Evolutionary conservation across 2,888 invertebrate species (phyloP).

Genomic region (Gonocerus acuteangulatus): DNA sequence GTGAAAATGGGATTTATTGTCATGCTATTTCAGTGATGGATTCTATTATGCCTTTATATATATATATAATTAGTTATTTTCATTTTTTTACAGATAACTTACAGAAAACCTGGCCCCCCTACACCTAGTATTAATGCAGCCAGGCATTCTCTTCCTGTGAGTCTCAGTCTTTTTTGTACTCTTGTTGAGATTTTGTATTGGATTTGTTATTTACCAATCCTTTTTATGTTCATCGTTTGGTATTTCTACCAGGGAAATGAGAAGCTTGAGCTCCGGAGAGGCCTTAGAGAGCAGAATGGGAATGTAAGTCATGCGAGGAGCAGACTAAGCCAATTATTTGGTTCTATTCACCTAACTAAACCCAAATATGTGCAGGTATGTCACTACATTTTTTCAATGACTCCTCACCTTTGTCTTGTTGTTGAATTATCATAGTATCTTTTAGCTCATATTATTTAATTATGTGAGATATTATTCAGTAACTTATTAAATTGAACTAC

Average conservation of each 20-base stretch:
- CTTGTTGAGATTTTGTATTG: slow-evolving; percentile 9
- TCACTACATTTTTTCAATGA: too few relatives aligned
- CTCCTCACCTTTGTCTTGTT: too few relatives aligned
- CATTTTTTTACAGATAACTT: slow-evolving; percentile 28
- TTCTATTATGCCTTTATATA: too few relatives aligned
- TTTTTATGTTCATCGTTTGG: slow-evolving; percentile 8
- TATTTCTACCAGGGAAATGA: slow-evolving; percentile 20
- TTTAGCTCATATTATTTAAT: too few relatives aligned
- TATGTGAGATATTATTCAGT: too few relatives aligned
- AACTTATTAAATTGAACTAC: too few relatives aligned
- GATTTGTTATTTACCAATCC: slow-evolving; percentile 10
- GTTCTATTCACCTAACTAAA: slow-evolving; percentile 8
- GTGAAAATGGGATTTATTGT: too few relatives aligned
- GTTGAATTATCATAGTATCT: too few relatives aligned
- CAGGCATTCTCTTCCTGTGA: slow-evolving; percentile 32
- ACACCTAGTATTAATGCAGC: slow-evolving; percentile 30
- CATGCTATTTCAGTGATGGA: too few relatives aligned
- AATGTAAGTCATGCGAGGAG: slow-evolving; percentile 4
- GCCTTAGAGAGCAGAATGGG: slow-evolving; percentile 10
- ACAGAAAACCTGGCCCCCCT: slow-evolving; percentile 33
- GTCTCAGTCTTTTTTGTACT: slow-evolving; percentile 9
- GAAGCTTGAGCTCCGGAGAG: slow-evolving; percentile 9
- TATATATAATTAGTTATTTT: too few relatives aligned
- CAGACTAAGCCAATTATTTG: slow-evolving; percentile 11
- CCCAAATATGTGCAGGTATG: slow-evolving; percentile 1